A percentile compares a stretch with the other conserved stretches of the same genome.
Conservation (phyloP, 2,797 vertebrate species). For the Pithecia hirsuta region DNA sequence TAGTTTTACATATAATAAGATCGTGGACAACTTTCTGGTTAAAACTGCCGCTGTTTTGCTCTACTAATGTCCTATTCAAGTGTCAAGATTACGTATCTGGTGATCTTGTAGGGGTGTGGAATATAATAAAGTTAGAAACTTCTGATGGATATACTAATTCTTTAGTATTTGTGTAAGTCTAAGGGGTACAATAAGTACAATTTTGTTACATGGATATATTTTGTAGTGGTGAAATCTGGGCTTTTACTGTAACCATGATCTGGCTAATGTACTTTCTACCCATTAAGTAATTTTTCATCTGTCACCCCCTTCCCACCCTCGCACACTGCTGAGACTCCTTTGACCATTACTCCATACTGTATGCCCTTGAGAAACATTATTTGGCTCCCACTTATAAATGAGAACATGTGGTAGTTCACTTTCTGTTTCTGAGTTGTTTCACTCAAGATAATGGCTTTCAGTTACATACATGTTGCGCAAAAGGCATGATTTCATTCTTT, state of each 20-base stretch:
- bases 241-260: background rate
- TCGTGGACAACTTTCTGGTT: background rate
- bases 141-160: background rate
- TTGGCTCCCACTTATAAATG: background rate
- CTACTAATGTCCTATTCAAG: background rate
- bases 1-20: background rate
- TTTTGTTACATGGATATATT: background rate
- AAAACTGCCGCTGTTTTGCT: background rate
- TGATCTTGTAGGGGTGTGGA: background rate
- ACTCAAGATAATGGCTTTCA: background rate
- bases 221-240: background rate
- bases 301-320: background rate
- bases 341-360: background rate
- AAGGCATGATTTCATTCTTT: background rate
- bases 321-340: background rate
- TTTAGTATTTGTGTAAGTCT: background rate
- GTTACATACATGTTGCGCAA: background rate
- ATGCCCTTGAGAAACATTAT: background rate
- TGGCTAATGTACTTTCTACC: background rate
- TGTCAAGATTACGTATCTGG: background rate
- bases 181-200: background rate
- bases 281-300: background rate
- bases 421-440: background rate
- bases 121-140: background rate
- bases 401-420: background rate